Evolutionary conservation across 2,888 invertebrate genomes (phyloP), one percentile per base, ranked within the genome.

Genomic region (Andricus quercusramuli): DNA sequence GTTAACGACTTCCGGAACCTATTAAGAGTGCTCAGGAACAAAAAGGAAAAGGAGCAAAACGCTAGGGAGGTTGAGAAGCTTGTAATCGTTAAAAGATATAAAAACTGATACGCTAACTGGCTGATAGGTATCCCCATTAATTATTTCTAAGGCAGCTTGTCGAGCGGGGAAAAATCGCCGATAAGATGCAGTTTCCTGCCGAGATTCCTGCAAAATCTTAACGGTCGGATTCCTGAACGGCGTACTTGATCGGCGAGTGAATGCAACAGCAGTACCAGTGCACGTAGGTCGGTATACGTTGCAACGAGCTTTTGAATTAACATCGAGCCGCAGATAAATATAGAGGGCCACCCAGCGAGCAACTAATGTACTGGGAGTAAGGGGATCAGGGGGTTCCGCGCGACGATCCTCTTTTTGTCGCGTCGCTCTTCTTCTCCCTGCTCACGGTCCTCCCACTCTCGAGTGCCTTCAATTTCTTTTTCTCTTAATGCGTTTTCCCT

Each of bases 311-410:
- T 83, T 86, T 84, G 85, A 86, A 85, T 85, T 83, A 83, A 83
- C 85, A 83, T 89, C 86, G 81, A 83, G 83, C 85, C 83, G 83
- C 82, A 86, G 89, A 90, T 90, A 91, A 90, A 90, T 91, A 90
- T 90, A 89, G 89, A 84, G 88, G 89, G 86, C 90, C 91, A 91
- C 90, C 90, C 90, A 91, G 84, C 84, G 85, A 83, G 90, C 86
- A 88, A 89, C 90, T 90, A 90, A 90, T 88, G 89, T 88, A 88
- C 84, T 77, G n/a, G 78, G 80, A 29, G 29, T 67, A 79, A 77
- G 78, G 66, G 67, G 25, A 32, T 80, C 78, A 79, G 78, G 64
- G 56, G 62, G 68, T 79, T 79, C 81, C 59, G 77, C 82, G 70
- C 77, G 78, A 77, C 79, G 78, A 78, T 81, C 79, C 78, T 85